These are phyloP conservation scores for Drosophila parthenogenetica DNA, from an alignment of 2,888 invertebrate species.

Conservation along the genomic window DNA sequence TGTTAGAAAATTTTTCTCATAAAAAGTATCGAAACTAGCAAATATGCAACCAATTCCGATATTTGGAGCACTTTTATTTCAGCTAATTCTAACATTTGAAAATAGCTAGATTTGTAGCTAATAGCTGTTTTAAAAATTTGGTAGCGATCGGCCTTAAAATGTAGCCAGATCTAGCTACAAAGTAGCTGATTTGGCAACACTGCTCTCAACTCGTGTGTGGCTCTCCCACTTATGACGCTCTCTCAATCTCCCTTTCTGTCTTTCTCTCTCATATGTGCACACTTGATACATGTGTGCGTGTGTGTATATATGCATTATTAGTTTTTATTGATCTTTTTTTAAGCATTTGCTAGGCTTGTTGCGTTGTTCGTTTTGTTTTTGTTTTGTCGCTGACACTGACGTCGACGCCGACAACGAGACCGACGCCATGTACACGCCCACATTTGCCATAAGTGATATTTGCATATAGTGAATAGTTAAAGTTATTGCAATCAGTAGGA, in stretches of 20 bases:
- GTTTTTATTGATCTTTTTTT: conserved; percentile 56
- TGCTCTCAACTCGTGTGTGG: conserved; percentile 29
- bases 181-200: too few species aligned
- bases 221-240: conserved; percentile 21
- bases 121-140: too few species aligned
- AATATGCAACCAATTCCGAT: too few species aligned
- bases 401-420: background rate
- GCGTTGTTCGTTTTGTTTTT: conserved; percentile 12
- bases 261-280: conserved; percentile 1
- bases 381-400: conserved; percentile 33
- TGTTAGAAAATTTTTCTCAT: too few species aligned
- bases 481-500: conserved; percentile 10
- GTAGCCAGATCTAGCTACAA: too few species aligned
- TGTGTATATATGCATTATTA: conserved; percentile 16
- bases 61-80: too few species aligned
- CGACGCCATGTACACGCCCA: conserved; percentile 30
- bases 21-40: too few species aligned
- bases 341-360: conserved; percentile 37
- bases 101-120: too few species aligned
- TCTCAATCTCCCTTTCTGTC: background rate
- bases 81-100: too few species aligned
- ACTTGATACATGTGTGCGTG: conserved; percentile 6
- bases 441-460: conserved; percentile 17
- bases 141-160: too few species aligned
- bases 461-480: conserved; percentile 5